Conservation (phyloP, 2,888 invertebrate species). For the Nycteola revayana region DNA sequence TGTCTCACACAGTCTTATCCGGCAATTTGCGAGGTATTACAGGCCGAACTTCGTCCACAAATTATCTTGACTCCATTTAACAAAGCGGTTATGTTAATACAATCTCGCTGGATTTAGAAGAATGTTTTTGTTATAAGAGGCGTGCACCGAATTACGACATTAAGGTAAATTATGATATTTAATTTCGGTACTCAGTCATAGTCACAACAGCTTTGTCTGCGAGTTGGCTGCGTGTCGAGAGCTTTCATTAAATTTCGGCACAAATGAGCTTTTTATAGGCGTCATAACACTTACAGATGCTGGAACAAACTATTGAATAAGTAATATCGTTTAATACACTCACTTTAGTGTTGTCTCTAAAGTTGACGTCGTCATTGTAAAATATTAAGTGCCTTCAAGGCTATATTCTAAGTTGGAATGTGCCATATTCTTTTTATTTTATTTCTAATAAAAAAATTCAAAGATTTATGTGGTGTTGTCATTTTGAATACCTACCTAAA, state of each 20-base stretch:
- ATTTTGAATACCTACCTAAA: no score
- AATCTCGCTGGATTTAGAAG: constrained; percentile 70
- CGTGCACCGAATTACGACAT: constrained; percentile 62
- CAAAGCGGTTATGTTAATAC: constrained; percentile 80
- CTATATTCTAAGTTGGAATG: constrained; percentile 28
- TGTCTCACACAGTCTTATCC: constrained; percentile 81
- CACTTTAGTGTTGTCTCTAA: constrained; percentile 52
- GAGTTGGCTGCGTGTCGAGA: constrained; percentile 42
- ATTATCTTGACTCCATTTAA: constrained; percentile 80
- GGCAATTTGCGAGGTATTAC: constrained; percentile 82
- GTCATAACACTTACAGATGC: constrained; percentile 65
- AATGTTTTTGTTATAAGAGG: constrained; percentile 68
- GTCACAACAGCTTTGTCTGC: constrained; percentile 40
- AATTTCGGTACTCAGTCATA: constrained; percentile 52
- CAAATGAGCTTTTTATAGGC: constrained; percentile 68
- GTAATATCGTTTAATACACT: constrained; percentile 64
- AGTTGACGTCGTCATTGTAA: constrained; percentile 52
- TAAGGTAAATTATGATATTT: constrained; percentile 69
- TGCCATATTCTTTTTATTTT: no score
- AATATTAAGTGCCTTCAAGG: constrained; percentile 51
- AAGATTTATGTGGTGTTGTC: no score
- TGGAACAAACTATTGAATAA: constrained; percentile 68
- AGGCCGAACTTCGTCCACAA: constrained; percentile 79
- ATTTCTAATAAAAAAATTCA: no score
- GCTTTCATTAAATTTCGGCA: constrained; percentile 59